Evolutionary conservation across 2,888 invertebrate species (phyloP).

Genomic region (Chrysolina oricalcia): DNA sequence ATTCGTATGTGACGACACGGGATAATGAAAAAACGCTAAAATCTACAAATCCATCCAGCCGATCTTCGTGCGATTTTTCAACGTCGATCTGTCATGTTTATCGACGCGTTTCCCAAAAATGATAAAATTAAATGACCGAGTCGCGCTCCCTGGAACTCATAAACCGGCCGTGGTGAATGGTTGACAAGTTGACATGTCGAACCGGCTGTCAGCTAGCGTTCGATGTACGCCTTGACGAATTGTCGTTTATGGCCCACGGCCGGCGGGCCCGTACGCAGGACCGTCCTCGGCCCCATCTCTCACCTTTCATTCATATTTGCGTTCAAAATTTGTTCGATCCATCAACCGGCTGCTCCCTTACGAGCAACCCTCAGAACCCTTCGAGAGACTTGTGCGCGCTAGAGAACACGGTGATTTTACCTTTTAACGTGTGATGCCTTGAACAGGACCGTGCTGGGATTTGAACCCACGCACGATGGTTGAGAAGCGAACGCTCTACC

Average conservation of each 20-base stretch:
- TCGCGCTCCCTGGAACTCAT: conserved; percentile 64
- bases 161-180: conserved; percentile 53
- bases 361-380: too few species aligned
- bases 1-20: background rate
- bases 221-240: conserved; percentile 57
- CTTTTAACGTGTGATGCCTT: too few species aligned
- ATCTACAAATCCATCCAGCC: background rate
- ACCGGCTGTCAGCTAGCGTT: conserved; percentile 36
- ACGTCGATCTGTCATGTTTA: conserved; percentile 30
- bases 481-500: too few species aligned
- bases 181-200: conserved; percentile 67
- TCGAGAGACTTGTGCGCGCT: too few species aligned
- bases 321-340: too few species aligned
- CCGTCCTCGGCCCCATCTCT: background rate
- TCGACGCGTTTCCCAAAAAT: conserved; percentile 45
- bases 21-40: background rate
- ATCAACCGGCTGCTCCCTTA: too few species aligned
- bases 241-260: conserved; percentile 41
- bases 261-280: conserved; percentile 13
- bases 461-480: too few species aligned
- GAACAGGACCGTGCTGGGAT: too few species aligned
- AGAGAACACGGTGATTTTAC: too few species aligned
- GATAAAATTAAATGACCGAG: conserved; percentile 36
- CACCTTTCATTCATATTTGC: background rate
- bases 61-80: background rate